A percentile compares a stretch with the other conserved stretches of the same genome.
These are phyloP conservation scores for Numida meleagris DNA, from an alignment of 2,113 vertebrate species.

Conservation along the genomic window DNA sequence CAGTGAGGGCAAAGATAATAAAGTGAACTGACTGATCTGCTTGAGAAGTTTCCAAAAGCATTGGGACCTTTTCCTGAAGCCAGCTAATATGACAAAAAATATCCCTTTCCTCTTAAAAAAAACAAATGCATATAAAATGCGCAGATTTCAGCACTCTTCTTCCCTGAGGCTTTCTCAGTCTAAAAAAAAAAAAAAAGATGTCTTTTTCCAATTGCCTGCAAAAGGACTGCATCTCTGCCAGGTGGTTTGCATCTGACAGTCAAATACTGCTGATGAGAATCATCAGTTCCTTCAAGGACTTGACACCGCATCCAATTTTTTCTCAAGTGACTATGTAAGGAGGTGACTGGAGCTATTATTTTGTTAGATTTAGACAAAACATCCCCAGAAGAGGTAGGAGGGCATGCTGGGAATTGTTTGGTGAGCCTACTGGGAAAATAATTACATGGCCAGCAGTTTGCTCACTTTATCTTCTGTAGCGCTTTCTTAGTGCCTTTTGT, in stretches of 20 bases:
- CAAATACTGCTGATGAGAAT: neutral
- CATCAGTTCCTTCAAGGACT: neutral
- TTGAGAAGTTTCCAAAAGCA: neutral
- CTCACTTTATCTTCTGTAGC: neutral
- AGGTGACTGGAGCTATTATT: neutral
- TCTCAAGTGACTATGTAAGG: neutral
- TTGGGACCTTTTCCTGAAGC: neutral
- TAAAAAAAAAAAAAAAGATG: neutral
- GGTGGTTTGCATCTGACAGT: neutral
- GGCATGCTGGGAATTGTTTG: slow-evolving; percentile 11
- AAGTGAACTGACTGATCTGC: neutral
- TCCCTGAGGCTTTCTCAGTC: neutral
- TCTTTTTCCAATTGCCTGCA: neutral
- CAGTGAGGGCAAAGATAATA: neutral
- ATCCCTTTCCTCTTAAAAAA: neutral
- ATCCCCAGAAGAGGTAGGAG: neutral
- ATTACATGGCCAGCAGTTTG: neutral
- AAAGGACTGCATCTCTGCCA: neutral
- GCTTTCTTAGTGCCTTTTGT: neutral
- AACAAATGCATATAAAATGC: neutral
- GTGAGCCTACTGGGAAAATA: slow-evolving; percentile 36
- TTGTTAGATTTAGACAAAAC: slow-evolving; percentile 34
- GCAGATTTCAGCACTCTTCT: neutral
- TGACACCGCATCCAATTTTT: slow-evolving; percentile 1
- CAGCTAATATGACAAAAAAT: neutral